Percentiles rank a stretch among this genome's conserved stretches.
These are phyloP conservation scores for Solenopsis fugax DNA, from an alignment of 1,140 invertebrate species.

Conservation along the genomic window DNA sequence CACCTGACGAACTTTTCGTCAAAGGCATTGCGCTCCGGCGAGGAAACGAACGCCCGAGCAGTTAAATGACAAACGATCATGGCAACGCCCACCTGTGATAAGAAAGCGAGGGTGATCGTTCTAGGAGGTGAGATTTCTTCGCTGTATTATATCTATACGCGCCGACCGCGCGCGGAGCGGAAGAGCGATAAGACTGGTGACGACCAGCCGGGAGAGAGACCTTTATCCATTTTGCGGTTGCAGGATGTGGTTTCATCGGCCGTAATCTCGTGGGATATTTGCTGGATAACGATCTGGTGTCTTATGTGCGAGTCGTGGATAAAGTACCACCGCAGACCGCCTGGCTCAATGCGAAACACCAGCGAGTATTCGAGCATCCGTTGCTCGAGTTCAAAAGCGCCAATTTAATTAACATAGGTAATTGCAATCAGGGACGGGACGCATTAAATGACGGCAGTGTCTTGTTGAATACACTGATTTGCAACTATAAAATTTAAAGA, in stretches of 20 bases:
- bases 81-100: slow-evolving; percentile 78
- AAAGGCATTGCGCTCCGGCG: background rate
- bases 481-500: background rate
- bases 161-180: slow-evolving; percentile 17
- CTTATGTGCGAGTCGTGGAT: slow-evolving; percentile 93
- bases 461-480: background rate
- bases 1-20: background rate
- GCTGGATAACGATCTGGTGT: slow-evolving; percentile 92
- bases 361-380: slow-evolving; percentile 90
- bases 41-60: background rate
- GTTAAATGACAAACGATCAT: slow-evolving; percentile 75
- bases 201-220: slow-evolving; percentile 18
- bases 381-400: slow-evolving; percentile 96
- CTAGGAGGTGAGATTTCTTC: slow-evolving; percentile 81
- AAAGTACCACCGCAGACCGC: slow-evolving; percentile 97
- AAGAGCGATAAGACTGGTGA: slow-evolving; percentile 62
- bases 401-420: slow-evolving; percentile 96
- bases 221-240: slow-evolving; percentile 59
- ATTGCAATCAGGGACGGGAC: background rate
- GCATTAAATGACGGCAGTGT: background rate
- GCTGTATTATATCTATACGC: background rate
- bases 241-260: slow-evolving; percentile 97
- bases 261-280: slow-evolving; percentile 95
- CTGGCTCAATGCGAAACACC: slow-evolving; percentile 93
- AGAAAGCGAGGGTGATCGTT: slow-evolving; percentile 83